Base-by-base conservation (phyloP, 2,888 invertebrate genomes). In the Meloe dianella region DNA sequence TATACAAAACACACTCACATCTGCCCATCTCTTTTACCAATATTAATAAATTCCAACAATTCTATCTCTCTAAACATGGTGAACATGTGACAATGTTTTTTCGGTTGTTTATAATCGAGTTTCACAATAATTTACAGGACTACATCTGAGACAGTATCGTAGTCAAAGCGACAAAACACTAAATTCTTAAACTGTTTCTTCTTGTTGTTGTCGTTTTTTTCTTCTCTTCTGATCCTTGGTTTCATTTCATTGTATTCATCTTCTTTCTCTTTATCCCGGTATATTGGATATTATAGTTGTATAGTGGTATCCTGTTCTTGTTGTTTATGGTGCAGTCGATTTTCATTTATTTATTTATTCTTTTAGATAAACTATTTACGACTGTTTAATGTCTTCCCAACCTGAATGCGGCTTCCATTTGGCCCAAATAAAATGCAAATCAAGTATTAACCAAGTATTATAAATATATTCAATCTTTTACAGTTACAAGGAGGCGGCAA, bases 11-110 rank as follows among this genome's bases (percentile, higher is more conserved):
- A 69, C 73, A 72, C 71, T 72, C 73, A 71, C 75, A 75, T 70
- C 73, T 70, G 72, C 69, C 71, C 60, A 58, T 57, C 47, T 47
- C 20, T 20, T 47, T 47, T 47, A 65, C 74, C 74, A 71, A 77
- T 77, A 78, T 77, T 77, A 77, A 77, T 78, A 78, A 78, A 78
- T 78, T 75, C 73, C 71, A 69, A 72, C 74, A 75, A 74, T 77
- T 77, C 75, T 75, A 77, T 77, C 75, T 75, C 69, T 47, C 67
- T 66, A 73, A 72, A 71, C 71, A 72, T 67, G 70, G 47, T 20
- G 47, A 74, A 75, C 74, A 73, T 72, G 75, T 75, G 76, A 78
- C 79, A 77, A 73, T 74, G 76, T 76, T 75, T 76, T 76, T 73
- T 47, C 67, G 71, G 76, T 79, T 76, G 74, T 79, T 78, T 79